Base-by-base conservation (phyloP, 1,140 invertebrate species). In the Drosophila lowei region DNA sequence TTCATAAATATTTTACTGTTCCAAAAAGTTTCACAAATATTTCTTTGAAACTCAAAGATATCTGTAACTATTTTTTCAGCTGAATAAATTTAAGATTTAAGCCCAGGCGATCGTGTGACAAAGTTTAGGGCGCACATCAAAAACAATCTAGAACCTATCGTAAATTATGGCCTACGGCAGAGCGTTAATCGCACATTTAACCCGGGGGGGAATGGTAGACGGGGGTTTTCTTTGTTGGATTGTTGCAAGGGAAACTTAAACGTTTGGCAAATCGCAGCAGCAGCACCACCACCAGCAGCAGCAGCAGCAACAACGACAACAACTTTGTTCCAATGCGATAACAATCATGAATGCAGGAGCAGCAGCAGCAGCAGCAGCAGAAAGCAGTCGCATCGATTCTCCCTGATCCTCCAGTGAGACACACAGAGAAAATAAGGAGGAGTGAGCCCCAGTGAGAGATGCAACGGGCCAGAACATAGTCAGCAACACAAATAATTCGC, bases 401-500 rank as follows among this genome's bases (percentile, higher is more conserved):
- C 34, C 30, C 25, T 16, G 49, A 72, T 67, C 41, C 68, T 41
- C 34, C 34, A 13, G 34, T 34, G 30, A 34, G 25, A 25, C 25
- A 25, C 25, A 49, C 30, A 42, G 30, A 2, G 53, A 47, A 44
- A 5, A 25, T 48, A 15, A 18, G 48, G 44, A 23, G 8, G 18
- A 49, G 44, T 11, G 53, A 54, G 59, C 62, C 13, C 63, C 70
- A 88, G 62, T 66, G 78, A 88, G 78, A 79, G 67, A 70, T 76
- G 78, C 84, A 79, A 86, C 75, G 74, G 75, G 66, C 66, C 55
- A 48, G 64, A 83, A 88, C 84, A 88, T 86, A 88, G 80, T 73
- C 83, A 88, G 79, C 83, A 68, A 88, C 83, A 88, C 85, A 88
- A 88, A 88, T 88, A 88, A 88, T 89, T 88, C 84, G 83, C 84